Evolutionary conservation across 2,888 invertebrate species (phyloP), one percentile per base, ranked within the genome.

Genomic region (Melinopterus prodromus): DNA sequence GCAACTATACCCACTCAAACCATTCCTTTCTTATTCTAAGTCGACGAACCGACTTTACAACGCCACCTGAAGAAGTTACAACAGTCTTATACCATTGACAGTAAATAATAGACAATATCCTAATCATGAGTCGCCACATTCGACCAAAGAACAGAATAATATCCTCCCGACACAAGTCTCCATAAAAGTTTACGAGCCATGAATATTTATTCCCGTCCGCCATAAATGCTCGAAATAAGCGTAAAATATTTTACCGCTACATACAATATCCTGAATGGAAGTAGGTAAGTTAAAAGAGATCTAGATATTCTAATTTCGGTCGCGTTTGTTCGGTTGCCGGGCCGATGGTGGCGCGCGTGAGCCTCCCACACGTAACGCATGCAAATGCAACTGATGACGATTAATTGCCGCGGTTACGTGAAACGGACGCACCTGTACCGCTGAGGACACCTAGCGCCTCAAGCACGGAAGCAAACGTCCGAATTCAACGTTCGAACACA

Each of bases 381-480:
- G 53, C 53, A 53, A 53, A 53, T 53, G 53, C 53, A 53, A 53
- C 53, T 53, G 53, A 53, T 53, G 53, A 53, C 53, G 53, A 53
- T 53, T 53, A 53, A 53, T 53, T 53, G 53, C 53, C 53, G 12
- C 53, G 53, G 53, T 53, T 53, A 53, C 53, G 16, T 77, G 77
- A 77, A 69, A 77, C 77, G 77, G 77, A 77, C 77, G 77, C 77
- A 77, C 77, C 77, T 77, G 53, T 53, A 53, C 53, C 53, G 53
- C 53, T 7, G 53, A 53, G 78, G 71, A 78, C 37, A 36, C 16
- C 26, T 26, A 69, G 15, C 53, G 78, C 78, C 78, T 75, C 72
- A 37, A 78, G 78, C 78, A 36, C 78, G 78, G 78, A 78, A 70
- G 77, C 77, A 36, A 35, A 37, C 16, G 77, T 71, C 70, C 70